A percentile compares a stretch with the other conserved stretches of the same genome.
Evolutionary conservation across 2,797 vertebrate species (phyloP).

Genomic region (Epinephelus coioides): DNA sequence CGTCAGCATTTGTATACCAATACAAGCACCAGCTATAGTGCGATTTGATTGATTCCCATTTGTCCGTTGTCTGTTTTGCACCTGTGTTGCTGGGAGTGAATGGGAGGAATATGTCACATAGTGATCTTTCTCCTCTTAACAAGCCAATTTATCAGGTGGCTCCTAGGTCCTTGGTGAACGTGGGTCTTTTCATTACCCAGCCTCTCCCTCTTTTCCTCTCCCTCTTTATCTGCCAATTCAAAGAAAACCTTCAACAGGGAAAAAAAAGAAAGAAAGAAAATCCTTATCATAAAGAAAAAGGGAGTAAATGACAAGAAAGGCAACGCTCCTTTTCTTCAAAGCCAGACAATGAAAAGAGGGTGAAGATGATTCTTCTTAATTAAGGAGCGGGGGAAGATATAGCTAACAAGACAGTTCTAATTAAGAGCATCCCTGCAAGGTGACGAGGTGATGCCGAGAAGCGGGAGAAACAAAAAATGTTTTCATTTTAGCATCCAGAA

Average conservation of each 20-base stretch:
- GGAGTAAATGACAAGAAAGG: constrained; percentile 72
- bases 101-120: constrained; percentile 75
- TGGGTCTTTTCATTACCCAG: constrained; percentile 85
- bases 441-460: constrained; percentile 49
- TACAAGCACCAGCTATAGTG: constrained; percentile 64
- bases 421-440: constrained; percentile 81
- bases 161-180: constrained; percentile 80
- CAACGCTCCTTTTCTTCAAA: constrained; percentile 83
- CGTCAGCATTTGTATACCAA: constrained; percentile 53
- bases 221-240: constrained; percentile 90
- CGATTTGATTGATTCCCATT: constrained; percentile 74
- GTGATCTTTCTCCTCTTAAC: constrained; percentile 85
- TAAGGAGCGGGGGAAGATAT: constrained; percentile 78
- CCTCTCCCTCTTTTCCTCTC: constrained; percentile 75
- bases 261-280: constrained; percentile 77
- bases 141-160: constrained; percentile 86
- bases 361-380: constrained; percentile 90
- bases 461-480: constrained; percentile 19
- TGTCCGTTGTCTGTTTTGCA: constrained; percentile 76
- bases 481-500: constrained; percentile 47
- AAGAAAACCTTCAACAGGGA: constrained; percentile 89
- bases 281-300: constrained; percentile 51
- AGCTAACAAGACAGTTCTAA: constrained; percentile 83
- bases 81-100: constrained; percentile 78
- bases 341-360: constrained; percentile 84